Conservation (phyloP, 2,113 vertebrate species). For the Anolis carolinensis region DNA sequence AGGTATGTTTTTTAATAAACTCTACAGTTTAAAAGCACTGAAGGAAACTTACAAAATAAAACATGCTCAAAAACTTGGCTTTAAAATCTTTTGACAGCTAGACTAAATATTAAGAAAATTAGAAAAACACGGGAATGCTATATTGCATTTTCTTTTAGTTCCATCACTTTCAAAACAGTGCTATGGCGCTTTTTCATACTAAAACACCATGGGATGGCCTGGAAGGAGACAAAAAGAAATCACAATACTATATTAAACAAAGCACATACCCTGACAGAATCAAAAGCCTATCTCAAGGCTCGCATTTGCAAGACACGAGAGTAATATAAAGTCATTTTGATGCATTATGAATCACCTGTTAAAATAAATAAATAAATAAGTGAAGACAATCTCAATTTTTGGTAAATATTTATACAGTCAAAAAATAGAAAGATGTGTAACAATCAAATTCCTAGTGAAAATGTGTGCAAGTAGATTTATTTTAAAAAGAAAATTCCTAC, state of each 20-base stretch:
- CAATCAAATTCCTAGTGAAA: slow-evolving; percentile 80
- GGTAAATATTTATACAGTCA: slow-evolving; percentile 80
- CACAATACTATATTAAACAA: slow-evolving; percentile 57
- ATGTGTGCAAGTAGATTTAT: slow-evolving; percentile 87
- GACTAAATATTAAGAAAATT: background rate
- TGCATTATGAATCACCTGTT: slow-evolving; percentile 67
- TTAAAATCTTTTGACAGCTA: background rate
- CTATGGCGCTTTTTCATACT: slow-evolving; percentile 27
- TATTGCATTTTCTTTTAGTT: background rate
- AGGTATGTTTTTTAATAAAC: background rate
- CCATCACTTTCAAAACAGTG: slow-evolving; percentile 26
- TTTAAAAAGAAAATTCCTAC: slow-evolving; percentile 83
- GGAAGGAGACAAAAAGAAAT: slow-evolving; percentile 41
- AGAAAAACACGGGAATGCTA: background rate
- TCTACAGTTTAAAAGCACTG: background rate
- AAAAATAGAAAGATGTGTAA: slow-evolving; percentile 77
- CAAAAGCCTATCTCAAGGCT: slow-evolving; percentile 49
- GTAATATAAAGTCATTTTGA: slow-evolving; percentile 63
- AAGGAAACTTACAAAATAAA: background rate
- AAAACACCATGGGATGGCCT: slow-evolving; percentile 37
- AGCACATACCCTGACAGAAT: slow-evolving; percentile 32
- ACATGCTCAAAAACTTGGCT: background rate
- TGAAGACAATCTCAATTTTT: slow-evolving; percentile 67
- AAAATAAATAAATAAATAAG: slow-evolving; percentile 66
- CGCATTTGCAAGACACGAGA: slow-evolving; percentile 51